Evolutionary conservation across 2,797 vertebrate species (phyloP), one percentile per base, ranked within the genome.

Genomic region (Geotrypetes seraphini): DNA sequence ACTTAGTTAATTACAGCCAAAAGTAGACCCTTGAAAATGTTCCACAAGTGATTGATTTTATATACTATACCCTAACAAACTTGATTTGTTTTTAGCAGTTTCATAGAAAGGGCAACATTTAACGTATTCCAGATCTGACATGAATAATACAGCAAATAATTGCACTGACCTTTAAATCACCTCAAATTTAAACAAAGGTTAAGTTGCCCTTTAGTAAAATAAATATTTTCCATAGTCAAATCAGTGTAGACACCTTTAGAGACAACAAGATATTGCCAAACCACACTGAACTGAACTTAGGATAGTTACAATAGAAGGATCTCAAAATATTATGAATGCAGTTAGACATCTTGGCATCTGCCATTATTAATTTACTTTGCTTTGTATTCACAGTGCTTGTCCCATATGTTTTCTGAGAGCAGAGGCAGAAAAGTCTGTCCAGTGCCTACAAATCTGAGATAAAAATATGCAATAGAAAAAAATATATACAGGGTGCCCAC

Each of bases 361-460:
- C 56, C 64, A 79, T 70, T 68, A 47, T 73, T 82, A 82, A 85
- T 84, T 85, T 88, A 90, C 83, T 85, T 89, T 90, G 59, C 71
- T 69, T 40, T 78, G 78, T 60, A 83, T 87, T 73, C 78, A 80
- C 33, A 70, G 80, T 65, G 70, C 71, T 75, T 79, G 66, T n/a
- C 59, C 83, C 79, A 81, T 78, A 80, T 87, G 81, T 80, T 86
- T 84, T 36, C 36, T 64, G 67, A 63, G 69, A 82, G 75, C 76
- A 79, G 78, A 86, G 84, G 57, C 78, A 85, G 81, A 79, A 31
- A 78, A 64, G 77, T 66, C 59, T 78, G 71, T 80, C 78, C 43
- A 33, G 63, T 68, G 67, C 63, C 60, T 71, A 73, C 60, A 69
- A 69, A 80, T 77, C n/a, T 73, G 40, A 71, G 64, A 75, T 64